Evolutionary conservation across 2,888 invertebrate genomes (phyloP).

Genomic region (Cinara cedri): DNA sequence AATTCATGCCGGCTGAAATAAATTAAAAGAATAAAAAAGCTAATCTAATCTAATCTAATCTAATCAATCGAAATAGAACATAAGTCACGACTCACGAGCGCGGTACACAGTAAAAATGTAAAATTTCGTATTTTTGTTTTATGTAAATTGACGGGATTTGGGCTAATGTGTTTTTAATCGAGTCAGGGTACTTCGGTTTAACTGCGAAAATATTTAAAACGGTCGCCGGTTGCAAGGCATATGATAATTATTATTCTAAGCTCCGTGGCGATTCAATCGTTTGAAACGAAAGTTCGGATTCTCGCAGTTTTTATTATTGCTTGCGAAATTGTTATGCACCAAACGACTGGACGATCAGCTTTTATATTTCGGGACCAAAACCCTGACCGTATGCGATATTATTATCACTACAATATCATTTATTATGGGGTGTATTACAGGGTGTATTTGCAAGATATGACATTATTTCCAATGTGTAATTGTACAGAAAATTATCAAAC

Average conservation of each 20-base stretch:
- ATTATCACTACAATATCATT: no score
- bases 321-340: background rate
- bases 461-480: no score
- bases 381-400: no score
- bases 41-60: background rate
- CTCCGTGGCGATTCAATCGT: background rate
- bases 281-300: background rate
- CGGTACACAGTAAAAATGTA: background rate
- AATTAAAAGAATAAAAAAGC: background rate
- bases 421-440: no score
- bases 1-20: no score
- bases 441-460: no score
- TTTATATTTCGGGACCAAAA: no score
- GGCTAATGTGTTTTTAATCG: constrained; percentile 36
- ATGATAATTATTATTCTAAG: background rate
- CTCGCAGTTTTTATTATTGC: no score
- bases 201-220: constrained; percentile 29
- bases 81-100: no score
- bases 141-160: background rate
- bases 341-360: no score
- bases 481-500: no score
- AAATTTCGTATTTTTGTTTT: background rate
- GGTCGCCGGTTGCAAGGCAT: no score
- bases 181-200: background rate
- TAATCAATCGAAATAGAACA: background rate